Conservation (phyloP, 2,113 vertebrate genomes). For the Rafetus swinhoei region DNA sequence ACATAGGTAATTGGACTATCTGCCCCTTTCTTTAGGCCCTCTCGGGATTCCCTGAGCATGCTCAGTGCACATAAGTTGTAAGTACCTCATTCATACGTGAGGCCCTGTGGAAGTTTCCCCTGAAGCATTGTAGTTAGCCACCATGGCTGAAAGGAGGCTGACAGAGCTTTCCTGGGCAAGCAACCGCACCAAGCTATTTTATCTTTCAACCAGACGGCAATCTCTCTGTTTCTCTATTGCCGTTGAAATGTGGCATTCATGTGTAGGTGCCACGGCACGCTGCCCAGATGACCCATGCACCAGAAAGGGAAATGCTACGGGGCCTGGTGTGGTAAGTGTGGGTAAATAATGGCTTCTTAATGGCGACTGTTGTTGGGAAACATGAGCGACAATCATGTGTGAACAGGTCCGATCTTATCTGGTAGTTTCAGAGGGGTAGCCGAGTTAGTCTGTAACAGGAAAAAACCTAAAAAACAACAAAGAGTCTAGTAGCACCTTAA, state of each 20-base stretch:
- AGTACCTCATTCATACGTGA: not conserved
- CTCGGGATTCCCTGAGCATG: not conserved
- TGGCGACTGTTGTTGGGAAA: not conserved
- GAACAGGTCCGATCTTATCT: not conserved
- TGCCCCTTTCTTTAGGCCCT: not conserved
- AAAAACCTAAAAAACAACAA: too few relatives aligned
- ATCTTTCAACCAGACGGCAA: not conserved
- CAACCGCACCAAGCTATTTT: not conserved
- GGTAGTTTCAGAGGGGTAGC: too few relatives aligned
- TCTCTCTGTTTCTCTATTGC: not conserved
- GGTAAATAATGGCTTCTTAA: not conserved
- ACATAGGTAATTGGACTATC: too few relatives aligned
- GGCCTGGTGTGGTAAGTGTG: not conserved
- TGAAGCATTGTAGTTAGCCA: not conserved
- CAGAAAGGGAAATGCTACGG: not conserved
- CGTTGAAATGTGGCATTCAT: not conserved
- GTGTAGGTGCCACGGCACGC: not conserved
- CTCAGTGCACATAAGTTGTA: not conserved
- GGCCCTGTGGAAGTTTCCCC: not conserved
- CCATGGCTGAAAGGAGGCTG: not conserved
- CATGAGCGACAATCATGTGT: accelerated
- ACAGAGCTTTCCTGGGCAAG: not conserved
- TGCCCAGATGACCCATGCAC: not conserved
- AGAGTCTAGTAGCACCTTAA: too few relatives aligned
- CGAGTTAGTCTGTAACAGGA: too few relatives aligned